Base-by-base conservation (phyloP, 1,140 invertebrate species). In the Drosophila ercepeae region DNA sequence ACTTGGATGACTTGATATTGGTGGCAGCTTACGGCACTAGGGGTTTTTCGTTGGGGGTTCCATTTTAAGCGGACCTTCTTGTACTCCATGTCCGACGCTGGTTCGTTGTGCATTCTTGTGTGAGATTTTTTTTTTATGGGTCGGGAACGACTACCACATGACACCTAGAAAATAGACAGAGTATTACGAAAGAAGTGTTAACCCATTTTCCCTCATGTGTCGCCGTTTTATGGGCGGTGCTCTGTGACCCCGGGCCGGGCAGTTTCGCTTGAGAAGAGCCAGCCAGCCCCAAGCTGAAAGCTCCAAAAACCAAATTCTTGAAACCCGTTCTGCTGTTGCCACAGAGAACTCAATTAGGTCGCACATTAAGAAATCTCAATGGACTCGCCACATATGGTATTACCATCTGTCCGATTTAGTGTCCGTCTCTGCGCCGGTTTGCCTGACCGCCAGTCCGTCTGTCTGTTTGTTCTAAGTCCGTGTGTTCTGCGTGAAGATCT, bases 61-160 rank as follows among this genome's bases (percentile, higher is more conserved):
- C 16, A 27, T 84, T 90, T 90, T 89, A 90, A 90, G 48, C 89
- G 78, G 36, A 90, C 88, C 61, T 86, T 90, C 51, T 81, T 86
- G 57, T 88, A 86, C 41, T 55, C 73, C 34, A 75, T 58, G 53
- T 42, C 39, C 1, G 14, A 9, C 39, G 14, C 5, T 4, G 57
- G 14, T 58, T 64, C 82, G 77, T 71, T 82, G 77, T 78, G 70
- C 82, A 86, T 86, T 64, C 8, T 63, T 27, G 16, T 21, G 41
- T 19, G 46, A 45, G 42, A 13, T 42, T 19, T 50, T 59, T 18
- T 58, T 64, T 78, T 48, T 82, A 6, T 16, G 36, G 5, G 14
- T 51, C 36, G 16, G 19, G 1, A 3, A 3, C 25, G 1, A 52
- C 49, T 51, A 60, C 49, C 57, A 60, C 82, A 86, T 86, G 78